Evolutionary conservation across 2,797 vertebrate species (phyloP).

Genomic region (Triplophysa bombifrons): DNA sequence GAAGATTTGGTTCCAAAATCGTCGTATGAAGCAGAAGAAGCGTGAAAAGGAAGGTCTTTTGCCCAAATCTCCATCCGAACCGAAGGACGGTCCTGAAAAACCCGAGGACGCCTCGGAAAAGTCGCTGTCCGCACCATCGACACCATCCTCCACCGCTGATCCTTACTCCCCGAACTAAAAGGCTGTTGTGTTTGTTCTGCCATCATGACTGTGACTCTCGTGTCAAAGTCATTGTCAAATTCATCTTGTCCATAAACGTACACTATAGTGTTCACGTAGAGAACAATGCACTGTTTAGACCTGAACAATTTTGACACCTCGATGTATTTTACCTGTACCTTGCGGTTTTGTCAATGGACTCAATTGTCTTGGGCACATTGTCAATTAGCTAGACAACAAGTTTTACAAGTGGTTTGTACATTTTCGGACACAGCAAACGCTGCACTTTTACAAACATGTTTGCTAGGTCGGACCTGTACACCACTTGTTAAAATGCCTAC

Average conservation of each 20-base stretch:
- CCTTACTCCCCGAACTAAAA: conserved; percentile 75
- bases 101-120: conserved; percentile 89
- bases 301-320: conserved; percentile 76
- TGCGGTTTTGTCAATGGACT: conserved; percentile 57
- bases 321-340: conserved; percentile 68
- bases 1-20: conserved; percentile 99
- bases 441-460: conserved; percentile 36
- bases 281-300: conserved; percentile 48
- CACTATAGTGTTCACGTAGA: conserved; percentile 1
- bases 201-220: conserved; percentile 3
- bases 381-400: conserved; percentile 27
- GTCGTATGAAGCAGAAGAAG: conserved; percentile 99
- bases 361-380: conserved; percentile 28
- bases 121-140: conserved; percentile 86
- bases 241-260: not conserved
- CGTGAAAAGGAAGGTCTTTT: conserved; percentile 93
- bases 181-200: conserved; percentile 25
- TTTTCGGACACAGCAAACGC: conserved; percentile 27
- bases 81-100: conserved; percentile 83
- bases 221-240: conserved; percentile 21
- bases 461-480: conserved; percentile 6
- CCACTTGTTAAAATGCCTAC: conserved; percentile 48
- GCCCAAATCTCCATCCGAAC: conserved; percentile 78
- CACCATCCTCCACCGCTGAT: conserved; percentile 87
- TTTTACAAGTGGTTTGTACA: conserved; percentile 26